phyloP scores from a whole-genome alignment of 2,888 invertebrate genomes.

The Xanthorhoe spadicearia region DNA sequence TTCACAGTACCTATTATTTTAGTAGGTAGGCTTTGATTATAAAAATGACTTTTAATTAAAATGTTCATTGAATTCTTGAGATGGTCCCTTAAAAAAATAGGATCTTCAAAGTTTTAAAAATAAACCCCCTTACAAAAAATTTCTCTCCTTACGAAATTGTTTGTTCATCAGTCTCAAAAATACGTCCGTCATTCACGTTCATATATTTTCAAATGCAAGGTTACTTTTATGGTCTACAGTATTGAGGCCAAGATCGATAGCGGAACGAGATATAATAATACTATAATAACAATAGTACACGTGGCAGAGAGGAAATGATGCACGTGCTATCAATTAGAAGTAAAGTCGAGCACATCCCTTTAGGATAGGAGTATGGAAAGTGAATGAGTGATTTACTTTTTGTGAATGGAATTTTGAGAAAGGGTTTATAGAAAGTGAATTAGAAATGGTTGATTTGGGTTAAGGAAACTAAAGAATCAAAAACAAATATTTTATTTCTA shows the following conservation, averaged over 20 bases:
- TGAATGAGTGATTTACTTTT: conserved; percentile 40
- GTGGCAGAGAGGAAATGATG: conserved; percentile 76
- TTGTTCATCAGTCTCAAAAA: background rate
- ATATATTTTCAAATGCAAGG: background rate
- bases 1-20: too few relatives aligned
- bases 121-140: too few relatives aligned
- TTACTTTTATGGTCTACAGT: background rate
- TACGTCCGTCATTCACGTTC: background rate
- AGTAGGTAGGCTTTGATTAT: too few relatives aligned
- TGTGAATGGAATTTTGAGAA: background rate
- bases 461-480: too few relatives aligned
- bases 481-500: too few relatives aligned
- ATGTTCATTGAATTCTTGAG: too few relatives aligned
- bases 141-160: too few relatives aligned
- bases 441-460: background rate
- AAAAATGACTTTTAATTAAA: too few relatives aligned
- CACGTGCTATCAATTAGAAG: conserved; percentile 82
- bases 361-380: conserved; percentile 45
- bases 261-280: conserved; percentile 74
- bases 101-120: too few relatives aligned
- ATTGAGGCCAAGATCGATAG: conserved; percentile 55
- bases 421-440: background rate
- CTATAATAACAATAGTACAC: conserved; percentile 73
- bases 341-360: conserved; percentile 51
- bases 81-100: too few relatives aligned